Evolutionary conservation across 2,888 invertebrate genomes (phyloP), one percentile per base, ranked within the genome.

Genomic region (Geophilus truncorum): DNA sequence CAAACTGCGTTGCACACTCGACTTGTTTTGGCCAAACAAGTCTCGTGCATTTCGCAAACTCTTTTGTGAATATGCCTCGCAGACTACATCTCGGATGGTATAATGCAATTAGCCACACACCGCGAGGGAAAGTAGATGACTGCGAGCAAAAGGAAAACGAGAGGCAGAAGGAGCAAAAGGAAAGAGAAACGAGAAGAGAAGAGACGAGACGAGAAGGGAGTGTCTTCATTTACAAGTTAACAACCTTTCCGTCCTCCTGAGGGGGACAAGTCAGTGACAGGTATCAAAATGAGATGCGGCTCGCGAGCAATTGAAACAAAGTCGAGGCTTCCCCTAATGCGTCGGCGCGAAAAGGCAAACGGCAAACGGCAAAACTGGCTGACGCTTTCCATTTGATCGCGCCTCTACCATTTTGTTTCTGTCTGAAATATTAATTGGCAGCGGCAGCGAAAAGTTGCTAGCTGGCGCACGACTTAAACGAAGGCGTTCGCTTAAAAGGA

Each of bases 141-240:
- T 70, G 70, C 25, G 28, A 70, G 70, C 70, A 7, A 62, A 25
- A 18, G 45, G 21, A 7, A 62, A 62, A 62, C n/a, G 25, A 9
- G 23, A 25, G 23, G 62, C 45, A n/a, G n/a, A n/a, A n/a, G n/a
- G 18, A 51, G 18, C n/a, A 15, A 51, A 51, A 51, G 51, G n/a
- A 51, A 9, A 32, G 32, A 51, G 21, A n/a, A n/a, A n/a, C n/a
- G n/a, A n/a, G 18, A 51, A 18, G 18, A 15, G 21, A 51, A 51
- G 51, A 7, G 21, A 9, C 4, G 32, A 51, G 21, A 18, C 18
- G n/a, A 45, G 45, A 45, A 7, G 70, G 70, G 70, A 70, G 70
- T 70, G 70, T 70, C 70, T 70, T 70, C 70, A 70, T 70, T 70
- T 70, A 70, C 70, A 70, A 70, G 70, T 70, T 70, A 70, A 70